Evolutionary conservation across 2,797 vertebrate species (phyloP).

Genomic region (Xiphorhynchus erythropygius): DNA sequence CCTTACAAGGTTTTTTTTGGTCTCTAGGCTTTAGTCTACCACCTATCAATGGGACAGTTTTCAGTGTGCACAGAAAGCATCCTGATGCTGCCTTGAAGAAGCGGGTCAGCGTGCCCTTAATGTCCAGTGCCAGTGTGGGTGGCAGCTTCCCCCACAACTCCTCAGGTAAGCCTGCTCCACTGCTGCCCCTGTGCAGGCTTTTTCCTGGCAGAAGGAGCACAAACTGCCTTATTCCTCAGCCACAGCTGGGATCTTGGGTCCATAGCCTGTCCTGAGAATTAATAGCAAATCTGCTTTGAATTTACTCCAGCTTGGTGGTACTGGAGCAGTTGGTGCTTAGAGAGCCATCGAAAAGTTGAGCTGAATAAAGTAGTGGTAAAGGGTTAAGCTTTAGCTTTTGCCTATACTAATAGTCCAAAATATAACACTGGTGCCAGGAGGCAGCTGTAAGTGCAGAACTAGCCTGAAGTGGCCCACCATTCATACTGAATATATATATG

Average conservation of each 20-base stretch:
- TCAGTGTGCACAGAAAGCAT: not conserved
- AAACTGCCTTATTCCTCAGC: not conserved
- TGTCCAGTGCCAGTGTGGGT: not conserved
- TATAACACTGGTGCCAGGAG: not conserved
- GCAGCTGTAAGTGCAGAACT: not conserved
- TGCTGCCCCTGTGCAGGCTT: not conserved
- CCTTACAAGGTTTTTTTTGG: not conserved
- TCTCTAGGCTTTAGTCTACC: conserved; percentile 24
- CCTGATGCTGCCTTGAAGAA: not conserved
- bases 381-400: not conserved
- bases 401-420: not conserved
- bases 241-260: not conserved
- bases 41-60: not conserved
- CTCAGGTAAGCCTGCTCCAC: conserved; percentile 49
- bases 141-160: conserved; percentile 12
- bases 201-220: not conserved
- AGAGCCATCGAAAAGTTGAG: not conserved
- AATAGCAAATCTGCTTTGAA: not conserved
- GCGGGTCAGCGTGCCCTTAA: not conserved
- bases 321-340: not conserved
- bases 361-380: not conserved
- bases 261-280: not conserved
- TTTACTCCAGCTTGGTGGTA: not conserved
- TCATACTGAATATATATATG: not conserved
- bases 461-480: not conserved